A percentile compares a stretch with the other conserved stretches of the same genome.
Conservation (phyloP, 2,113 vertebrate genomes). For the Acrocephalus kingi region DNA sequence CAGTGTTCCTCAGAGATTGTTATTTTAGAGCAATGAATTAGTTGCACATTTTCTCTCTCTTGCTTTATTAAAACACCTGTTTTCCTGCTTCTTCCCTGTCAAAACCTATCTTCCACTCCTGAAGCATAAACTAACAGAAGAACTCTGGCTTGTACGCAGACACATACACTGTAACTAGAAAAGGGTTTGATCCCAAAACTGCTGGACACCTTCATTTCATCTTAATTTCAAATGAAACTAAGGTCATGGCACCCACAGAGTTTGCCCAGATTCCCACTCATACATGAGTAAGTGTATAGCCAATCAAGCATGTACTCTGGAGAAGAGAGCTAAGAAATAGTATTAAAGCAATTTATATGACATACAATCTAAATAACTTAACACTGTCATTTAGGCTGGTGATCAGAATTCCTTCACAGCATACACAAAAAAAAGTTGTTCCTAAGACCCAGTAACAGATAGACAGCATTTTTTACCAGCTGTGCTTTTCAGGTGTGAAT, state of each 20-base stretch:
- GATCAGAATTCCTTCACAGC: background rate
- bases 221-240: background rate
- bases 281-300: background rate
- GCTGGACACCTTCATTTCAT: background rate
- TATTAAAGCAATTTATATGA: background rate
- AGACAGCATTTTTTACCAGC: background rate
- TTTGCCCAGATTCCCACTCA: background rate
- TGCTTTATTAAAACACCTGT: background rate
- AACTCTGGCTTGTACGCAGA: background rate
- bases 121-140: background rate
- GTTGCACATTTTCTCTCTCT: background rate
- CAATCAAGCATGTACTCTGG: background rate
- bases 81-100: background rate
- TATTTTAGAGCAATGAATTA: background rate
- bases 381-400: background rate
- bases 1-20: background rate
- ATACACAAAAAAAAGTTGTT: background rate
- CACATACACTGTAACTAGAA: background rate
- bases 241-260: background rate
- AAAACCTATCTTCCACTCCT: background rate
- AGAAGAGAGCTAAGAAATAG: background rate
- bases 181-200: background rate
- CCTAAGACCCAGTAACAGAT: background rate
- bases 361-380: background rate
- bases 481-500: background rate